Conservation (phyloP, 2,888 invertebrate genomes). For the Falcaria lacertinaria region DNA sequence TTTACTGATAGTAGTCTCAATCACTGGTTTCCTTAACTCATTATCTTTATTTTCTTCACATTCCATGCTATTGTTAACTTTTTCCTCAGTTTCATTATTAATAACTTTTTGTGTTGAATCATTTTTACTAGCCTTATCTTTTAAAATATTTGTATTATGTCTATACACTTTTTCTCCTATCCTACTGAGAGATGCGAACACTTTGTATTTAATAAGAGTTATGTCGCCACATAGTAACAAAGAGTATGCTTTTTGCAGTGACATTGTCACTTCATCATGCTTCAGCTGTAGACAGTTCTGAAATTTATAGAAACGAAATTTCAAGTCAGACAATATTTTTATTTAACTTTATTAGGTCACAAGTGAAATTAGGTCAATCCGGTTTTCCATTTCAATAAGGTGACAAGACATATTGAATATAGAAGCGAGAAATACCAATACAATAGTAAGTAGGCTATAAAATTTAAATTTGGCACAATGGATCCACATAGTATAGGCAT, state of each 20-base stretch:
- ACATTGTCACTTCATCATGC: conserved; percentile 78
- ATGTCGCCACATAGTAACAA: conserved; percentile 62
- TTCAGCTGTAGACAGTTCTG: conserved; percentile 82
- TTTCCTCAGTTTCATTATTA: conserved; percentile 1
- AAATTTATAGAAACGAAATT: conserved; percentile 23
- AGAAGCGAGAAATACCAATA: too few relatives aligned
- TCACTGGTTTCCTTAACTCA: not conserved
- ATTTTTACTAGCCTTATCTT: not conserved
- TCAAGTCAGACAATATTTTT: not conserved
- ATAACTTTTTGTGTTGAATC: not conserved
- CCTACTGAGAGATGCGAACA: conserved; percentile 79
- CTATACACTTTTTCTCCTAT: conserved; percentile 79
- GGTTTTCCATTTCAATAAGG: too few relatives aligned
- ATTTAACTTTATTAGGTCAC: too few relatives aligned
- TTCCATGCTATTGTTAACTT: not conserved
- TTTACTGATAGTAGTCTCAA: not conserved
- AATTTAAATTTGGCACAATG: too few relatives aligned
- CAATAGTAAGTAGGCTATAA: too few relatives aligned
- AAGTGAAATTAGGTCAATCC: too few relatives aligned
- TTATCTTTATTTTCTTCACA: not conserved
- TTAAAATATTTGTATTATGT: conserved; percentile 31
- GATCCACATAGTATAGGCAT: too few relatives aligned
- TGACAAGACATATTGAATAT: too few relatives aligned
- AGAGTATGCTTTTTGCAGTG: conserved; percentile 83
- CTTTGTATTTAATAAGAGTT: conserved; percentile 74